phyloP scores from a whole-genome alignment of 1,140 invertebrate genomes.

The Leptonema lineaticorne region DNA sequence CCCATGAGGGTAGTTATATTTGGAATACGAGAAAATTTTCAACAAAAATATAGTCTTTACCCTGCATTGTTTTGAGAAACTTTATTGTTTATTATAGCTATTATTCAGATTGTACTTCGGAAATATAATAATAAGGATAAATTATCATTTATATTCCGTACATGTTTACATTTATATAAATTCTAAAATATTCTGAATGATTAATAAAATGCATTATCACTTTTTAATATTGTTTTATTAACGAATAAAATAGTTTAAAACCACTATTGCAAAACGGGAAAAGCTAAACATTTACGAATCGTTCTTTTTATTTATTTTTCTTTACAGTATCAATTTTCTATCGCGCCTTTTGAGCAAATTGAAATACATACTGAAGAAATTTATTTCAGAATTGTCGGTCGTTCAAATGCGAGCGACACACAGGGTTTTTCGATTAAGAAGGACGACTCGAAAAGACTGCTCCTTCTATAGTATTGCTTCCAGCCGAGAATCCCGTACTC shows the following conservation, averaged over 20 bases:
- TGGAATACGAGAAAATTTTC: conserved; percentile 3
- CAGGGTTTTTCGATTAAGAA: conserved; percentile 6
- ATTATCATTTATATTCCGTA: not conserved
- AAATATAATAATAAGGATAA: not conserved
- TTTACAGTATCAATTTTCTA: not conserved
- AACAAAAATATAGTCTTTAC: conserved; percentile 3
- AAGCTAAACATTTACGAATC: conserved; percentile 1
- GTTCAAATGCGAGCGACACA: not conserved
- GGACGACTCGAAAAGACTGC: not conserved
- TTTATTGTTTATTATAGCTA: conserved; percentile 22
- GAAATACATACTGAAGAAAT: not conserved
- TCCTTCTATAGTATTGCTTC: not conserved
- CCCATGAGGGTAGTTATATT: conserved; percentile 3
- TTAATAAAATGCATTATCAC: not conserved
- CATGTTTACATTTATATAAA: not conserved
- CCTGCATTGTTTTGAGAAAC: not conserved
- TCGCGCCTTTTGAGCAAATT: too few relatives aligned
- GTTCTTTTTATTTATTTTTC: not conserved
- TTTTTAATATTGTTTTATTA: not conserved
- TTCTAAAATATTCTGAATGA: not conserved
- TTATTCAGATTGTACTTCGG: not conserved
- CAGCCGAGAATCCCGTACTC: not conserved
- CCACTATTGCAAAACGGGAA: not conserved
- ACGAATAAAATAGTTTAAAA: not conserved
- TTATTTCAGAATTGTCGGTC: conserved; percentile 9